Percentiles rank a stretch among this genome's conserved stretches.
These are phyloP conservation scores for Enteromius afrohamiltoni DNA, from an alignment of 2,797 vertebrate species.

Conservation along the genomic window DNA sequence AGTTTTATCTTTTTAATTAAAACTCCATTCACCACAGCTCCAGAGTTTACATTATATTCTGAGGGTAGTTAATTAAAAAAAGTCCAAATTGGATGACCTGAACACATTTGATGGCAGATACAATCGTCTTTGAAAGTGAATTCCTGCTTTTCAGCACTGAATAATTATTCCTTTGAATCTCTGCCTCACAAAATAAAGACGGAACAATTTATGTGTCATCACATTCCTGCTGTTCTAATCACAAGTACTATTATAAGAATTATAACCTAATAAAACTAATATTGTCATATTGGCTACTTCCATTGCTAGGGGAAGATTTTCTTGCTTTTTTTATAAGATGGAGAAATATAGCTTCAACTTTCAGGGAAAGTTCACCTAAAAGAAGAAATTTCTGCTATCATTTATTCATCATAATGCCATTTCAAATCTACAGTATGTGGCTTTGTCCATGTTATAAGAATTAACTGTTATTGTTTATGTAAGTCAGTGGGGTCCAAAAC, in stretches of 20 bases:
- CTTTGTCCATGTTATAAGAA: neutral
- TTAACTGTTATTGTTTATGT: neutral
- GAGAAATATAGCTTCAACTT: neutral
- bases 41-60: conserved; percentile 31
- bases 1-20: conserved; percentile 52
- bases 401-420: neutral
- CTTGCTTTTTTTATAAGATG: neutral
- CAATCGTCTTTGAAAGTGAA: conserved; percentile 5
- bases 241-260: neutral
- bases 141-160: neutral
- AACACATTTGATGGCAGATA: conserved; percentile 12
- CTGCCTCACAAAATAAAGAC: conserved; percentile 15
- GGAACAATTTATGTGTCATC: neutral
- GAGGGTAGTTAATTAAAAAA: conserved; percentile 34
- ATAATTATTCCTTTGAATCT: conserved; percentile 26
- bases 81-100: conserved; percentile 21
- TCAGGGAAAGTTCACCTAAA: neutral
- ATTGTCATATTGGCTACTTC: neutral
- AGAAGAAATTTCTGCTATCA: neutral
- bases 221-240: conserved; percentile 8
- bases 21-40: conserved; percentile 38
- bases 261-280: conserved; percentile 8
- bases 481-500: neutral
- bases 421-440: neutral
- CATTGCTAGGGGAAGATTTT: neutral